Evolutionary conservation across 2,113 vertebrate genomes (phyloP).

Genomic region (Paradisaea rubra): DNA sequence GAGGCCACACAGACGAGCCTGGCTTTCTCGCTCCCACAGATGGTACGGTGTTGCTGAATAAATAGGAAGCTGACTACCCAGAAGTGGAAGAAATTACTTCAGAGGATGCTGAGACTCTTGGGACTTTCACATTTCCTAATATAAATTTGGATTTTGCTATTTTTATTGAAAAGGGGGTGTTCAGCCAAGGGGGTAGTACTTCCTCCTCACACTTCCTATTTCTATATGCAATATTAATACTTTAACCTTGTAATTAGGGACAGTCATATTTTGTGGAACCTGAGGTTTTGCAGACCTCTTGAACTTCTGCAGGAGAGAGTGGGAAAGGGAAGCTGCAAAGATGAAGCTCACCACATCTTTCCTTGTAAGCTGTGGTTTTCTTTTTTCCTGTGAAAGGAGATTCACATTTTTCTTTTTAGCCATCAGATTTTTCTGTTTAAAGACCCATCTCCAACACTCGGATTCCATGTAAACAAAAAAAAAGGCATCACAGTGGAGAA

Average conservation of each 20-base stretch:
- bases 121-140: background rate
- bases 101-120: background rate
- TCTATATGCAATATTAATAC: background rate
- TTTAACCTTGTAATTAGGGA: background rate
- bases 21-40: background rate
- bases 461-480: background rate
- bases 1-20: background rate
- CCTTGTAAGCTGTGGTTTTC: background rate
- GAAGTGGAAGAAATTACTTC: slow-evolving; percentile 29
- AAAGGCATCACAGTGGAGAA: background rate
- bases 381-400: background rate
- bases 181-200: background rate
- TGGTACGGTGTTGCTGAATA: background rate
- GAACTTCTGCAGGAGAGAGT: background rate
- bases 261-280: background rate
- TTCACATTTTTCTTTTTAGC: background rate
- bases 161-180: background rate
- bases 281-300: slow-evolving; percentile 27
- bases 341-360: background rate
- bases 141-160: background rate
- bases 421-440: background rate
- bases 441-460: background rate
- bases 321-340: background rate
- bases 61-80: slow-evolving; percentile 18
- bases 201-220: background rate